Evolutionary conservation across 1,140 invertebrate genomes (phyloP).

Genomic region (Neodiprion virginianus): DNA sequence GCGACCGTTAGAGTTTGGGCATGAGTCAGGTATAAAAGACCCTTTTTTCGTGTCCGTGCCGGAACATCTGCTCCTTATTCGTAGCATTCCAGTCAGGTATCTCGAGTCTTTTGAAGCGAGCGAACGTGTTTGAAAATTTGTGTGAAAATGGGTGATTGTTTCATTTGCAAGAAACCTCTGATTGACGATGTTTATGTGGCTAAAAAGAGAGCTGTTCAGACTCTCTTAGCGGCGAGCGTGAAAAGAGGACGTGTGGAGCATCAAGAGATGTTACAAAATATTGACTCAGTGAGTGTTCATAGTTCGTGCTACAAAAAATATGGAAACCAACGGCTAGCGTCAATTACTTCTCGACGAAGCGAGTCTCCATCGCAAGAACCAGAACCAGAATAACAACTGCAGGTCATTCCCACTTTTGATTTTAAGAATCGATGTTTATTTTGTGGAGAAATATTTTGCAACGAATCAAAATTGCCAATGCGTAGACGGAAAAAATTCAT

Average conservation of each 20-base stretch:
- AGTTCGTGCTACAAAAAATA: constrained; percentile 16
- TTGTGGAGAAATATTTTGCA: constrained; percentile 10
- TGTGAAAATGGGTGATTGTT: too few relatives aligned
- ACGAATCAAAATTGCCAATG: neutral
- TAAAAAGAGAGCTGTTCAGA: too few relatives aligned
- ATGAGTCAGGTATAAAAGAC: too few relatives aligned
- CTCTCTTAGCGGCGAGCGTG: too few relatives aligned
- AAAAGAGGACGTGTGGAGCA: constrained; percentile 6
- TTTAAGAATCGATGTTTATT: neutral
- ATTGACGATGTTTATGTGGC: too few relatives aligned
- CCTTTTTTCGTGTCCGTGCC: too few relatives aligned
- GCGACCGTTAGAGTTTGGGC: too few relatives aligned
- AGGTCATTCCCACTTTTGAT: neutral
- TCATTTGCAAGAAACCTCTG: too few relatives aligned
- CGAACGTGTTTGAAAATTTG: too few relatives aligned
- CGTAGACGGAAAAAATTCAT: neutral
- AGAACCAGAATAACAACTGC: neutral
- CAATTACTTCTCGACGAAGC: constrained; percentile 9
- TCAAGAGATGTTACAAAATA: constrained; percentile 7
- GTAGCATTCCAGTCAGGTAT: too few relatives aligned
- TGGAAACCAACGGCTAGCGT: constrained; percentile 9
- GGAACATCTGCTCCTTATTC: too few relatives aligned
- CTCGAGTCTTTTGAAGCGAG: too few relatives aligned
- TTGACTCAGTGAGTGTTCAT: constrained; percentile 15
- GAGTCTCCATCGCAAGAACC: neutral